Evolutionary conservation across 2,888 invertebrate species (phyloP), one percentile per base, ranked within the genome.

Genomic region (Panopea generosa): DNA sequence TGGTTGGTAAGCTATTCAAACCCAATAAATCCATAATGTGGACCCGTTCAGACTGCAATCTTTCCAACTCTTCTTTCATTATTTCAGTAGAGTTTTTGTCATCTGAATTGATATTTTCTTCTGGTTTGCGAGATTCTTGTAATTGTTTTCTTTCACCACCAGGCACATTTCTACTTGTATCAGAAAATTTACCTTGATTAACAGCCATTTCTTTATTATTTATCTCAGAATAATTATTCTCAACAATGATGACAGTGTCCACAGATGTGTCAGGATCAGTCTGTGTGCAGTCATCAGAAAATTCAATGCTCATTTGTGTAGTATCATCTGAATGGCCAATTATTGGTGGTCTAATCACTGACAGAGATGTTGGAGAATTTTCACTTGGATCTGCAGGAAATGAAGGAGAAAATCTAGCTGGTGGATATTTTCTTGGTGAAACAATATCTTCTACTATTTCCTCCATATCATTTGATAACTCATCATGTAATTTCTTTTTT

Each of bases 1-100:
- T 92, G n/a, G 90, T 87, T 22, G 92, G 92, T 33, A 92, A 83
- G 69, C 90, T 87, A 65, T 89, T 89, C 60, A 92, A 75, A 14
- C 89, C 89, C 7, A 92, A 80, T 56, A 92, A 83, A 57, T 91
- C 90, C 43, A 91, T 84, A 26, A 92, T 91, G 40, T 90, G 84
- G 29, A 88, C 80, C 55, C 91, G 83, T 66, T 92, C 91, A 38
- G 82, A 80, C 29, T 90, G 87, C 4, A 92, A 84, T 63, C 86
- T 79, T 50, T 91, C 91, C 16, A 92, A 83, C 55, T 92, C 90
- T 29, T 84, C 83, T 24, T 82, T 86, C 4, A 90, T 78, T 45
- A 55, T 62, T 52, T 80, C 67, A 33, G 80, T 47, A n/a, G 60
- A 49, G 4, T n/a, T 45, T 4, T 45, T 4, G 4, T 33, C 33